Percentiles rank a stretch among this genome's conserved stretches.
Evolutionary conservation across 2,797 vertebrate genomes (phyloP).

Genomic region (Mionectes olivaceus): DNA sequence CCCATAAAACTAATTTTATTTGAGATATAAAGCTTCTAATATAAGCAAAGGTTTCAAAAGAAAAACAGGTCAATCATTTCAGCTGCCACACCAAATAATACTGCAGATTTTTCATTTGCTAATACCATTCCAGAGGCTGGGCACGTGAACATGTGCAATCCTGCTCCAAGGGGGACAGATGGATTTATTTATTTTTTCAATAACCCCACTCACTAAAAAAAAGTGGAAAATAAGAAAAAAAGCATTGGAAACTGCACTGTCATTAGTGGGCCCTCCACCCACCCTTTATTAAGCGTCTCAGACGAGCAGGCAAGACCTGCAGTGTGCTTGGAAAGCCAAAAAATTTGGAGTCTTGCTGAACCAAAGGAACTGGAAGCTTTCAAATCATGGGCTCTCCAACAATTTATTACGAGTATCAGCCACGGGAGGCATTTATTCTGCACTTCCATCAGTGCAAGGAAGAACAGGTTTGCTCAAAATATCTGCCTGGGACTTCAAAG

Average conservation of each 20-base stretch:
- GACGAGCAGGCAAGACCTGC: background rate
- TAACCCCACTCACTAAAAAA: background rate
- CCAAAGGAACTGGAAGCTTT: background rate
- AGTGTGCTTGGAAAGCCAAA: background rate
- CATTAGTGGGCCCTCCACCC: background rate
- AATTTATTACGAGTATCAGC: background rate
- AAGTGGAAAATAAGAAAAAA: background rate
- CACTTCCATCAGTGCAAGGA: background rate
- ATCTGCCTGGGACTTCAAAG: background rate
- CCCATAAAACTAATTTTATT: constrained; percentile 48
- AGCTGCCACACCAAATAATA: background rate
- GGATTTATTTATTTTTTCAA: background rate
- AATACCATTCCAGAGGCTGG: background rate
- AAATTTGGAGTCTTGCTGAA: background rate
- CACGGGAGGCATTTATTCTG: background rate
- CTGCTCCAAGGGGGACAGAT: background rate
- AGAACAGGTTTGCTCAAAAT: constrained; percentile 9
- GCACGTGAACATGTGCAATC: background rate
- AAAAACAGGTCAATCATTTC: background rate
- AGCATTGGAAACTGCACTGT: background rate
- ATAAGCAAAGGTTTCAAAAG: background rate
- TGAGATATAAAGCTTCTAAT: constrained; percentile 35
- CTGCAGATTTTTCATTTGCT: background rate
- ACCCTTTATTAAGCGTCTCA: background rate
- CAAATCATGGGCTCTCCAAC: background rate